Percentiles rank a stretch among this genome's conserved stretches.
Evolutionary conservation across 2,888 invertebrate species (phyloP).

Genomic region (Oscheius sp.): DNA sequence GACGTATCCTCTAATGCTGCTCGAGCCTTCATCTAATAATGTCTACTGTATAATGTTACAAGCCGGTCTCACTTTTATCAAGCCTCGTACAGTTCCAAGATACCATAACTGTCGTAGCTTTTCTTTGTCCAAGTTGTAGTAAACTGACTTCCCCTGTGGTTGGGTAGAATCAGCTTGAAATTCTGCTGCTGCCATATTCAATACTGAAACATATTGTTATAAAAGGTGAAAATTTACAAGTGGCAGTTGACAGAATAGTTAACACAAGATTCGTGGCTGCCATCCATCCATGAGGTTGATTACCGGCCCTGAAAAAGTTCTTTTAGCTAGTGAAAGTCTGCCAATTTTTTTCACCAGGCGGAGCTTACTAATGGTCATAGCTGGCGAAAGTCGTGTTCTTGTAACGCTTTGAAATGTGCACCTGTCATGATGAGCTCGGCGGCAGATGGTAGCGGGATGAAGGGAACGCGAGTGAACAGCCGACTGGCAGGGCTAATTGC

Average conservation of each 20-base stretch:
- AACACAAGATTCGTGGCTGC: constrained; percentile 26
- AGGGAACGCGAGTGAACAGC: constrained; percentile 28
- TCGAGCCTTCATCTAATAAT: constrained; percentile 26
- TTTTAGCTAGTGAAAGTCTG: background rate
- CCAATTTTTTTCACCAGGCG: constrained; percentile 1
- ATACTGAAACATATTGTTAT: background rate
- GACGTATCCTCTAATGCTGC: constrained; percentile 39
- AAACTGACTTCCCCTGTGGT: background rate
- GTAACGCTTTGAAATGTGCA: constrained; percentile 21
- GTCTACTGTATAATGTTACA: background rate
- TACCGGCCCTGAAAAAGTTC: constrained; percentile 17
- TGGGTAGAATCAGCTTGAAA: constrained; percentile 9
- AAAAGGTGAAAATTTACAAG: background rate
- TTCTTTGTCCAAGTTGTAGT: constrained; percentile 55
- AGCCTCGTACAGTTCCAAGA: constrained; percentile 53
- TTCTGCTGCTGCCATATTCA: constrained; percentile 19
- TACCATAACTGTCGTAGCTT: constrained; percentile 61
- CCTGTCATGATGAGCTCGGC: constrained; percentile 33
- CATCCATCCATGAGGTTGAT: constrained; percentile 31
- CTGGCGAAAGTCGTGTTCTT: background rate
- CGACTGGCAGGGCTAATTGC: constrained; percentile 25
- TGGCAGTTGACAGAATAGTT: constrained; percentile 6
- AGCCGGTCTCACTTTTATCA: constrained; percentile 52
- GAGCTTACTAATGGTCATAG: constrained; percentile 11
- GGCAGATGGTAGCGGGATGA: constrained; percentile 28